Evolutionary conservation across 2,113 vertebrate species (phyloP), one percentile per base, ranked within the genome.

Genomic region (Periophthalmus modestus): DNA sequence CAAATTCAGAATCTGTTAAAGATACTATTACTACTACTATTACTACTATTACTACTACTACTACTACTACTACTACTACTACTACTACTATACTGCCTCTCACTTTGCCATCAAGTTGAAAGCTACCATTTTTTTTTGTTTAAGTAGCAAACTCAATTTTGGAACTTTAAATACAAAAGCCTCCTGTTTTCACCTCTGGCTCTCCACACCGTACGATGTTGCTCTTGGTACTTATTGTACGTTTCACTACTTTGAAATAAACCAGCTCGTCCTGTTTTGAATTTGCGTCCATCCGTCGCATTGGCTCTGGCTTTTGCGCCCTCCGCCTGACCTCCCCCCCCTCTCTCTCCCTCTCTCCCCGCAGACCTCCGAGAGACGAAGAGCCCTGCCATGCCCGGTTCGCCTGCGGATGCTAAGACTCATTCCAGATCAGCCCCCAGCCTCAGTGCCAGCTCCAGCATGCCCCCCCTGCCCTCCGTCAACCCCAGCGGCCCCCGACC

Each of bases 341-440:
- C 57, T 21, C 50, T 54, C 4, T 54, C 57, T 28, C 23, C 23
- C 4, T 58, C 11, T 62, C 43, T 69, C 33, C 55, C 70, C 81
- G 24, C 92, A 98, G 98, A 95, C 95, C 93, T 94, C 89, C 91
- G 93, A 94, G 98, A 96, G 93, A 98, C 96, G 95, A 97, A 95
- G 93, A 91, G 93, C 80, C 95, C 95, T 96, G 95, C 95, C 91
- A 99, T 99, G 97, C 98, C 98, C 83, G 97, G 97, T 87, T 99
- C 98, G 78, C 97, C 97, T 55, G 96, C 97, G 94, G 97, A 98
- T 95, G 95, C 96, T 91, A 99, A 99, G 93, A 96, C 95, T 84
- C 96, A 98, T 93, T 96, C 96, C 91, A 96, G 98, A 93, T 95
- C 96, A 76, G 96, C 94, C 84, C 96, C 96, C 78, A 89, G 85